Percentiles rank a stretch among this genome's conserved stretches.
These are phyloP conservation scores for Patella caerulea DNA, from an alignment of 2,888 invertebrate species.

Conservation along the genomic window DNA sequence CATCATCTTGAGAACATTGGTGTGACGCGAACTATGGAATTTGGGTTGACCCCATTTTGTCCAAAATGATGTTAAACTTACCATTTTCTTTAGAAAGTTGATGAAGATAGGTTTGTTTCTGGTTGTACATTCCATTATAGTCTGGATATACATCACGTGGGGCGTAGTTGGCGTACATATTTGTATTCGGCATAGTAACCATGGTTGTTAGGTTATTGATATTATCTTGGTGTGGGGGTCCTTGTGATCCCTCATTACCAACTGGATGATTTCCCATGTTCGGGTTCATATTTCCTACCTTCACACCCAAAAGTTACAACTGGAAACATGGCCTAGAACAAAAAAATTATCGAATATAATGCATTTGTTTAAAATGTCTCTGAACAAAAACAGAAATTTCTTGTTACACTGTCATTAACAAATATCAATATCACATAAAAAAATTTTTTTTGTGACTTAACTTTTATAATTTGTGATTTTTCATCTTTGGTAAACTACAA, in stretches of 20 bases:
- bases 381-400: no score
- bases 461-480: no score
- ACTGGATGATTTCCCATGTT: constrained; percentile 27
- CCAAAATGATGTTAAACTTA: neutral
- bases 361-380: no score
- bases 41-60: no score
- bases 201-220: neutral
- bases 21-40: no score
- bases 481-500: no score
- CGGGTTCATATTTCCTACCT: constrained; percentile 31
- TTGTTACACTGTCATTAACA: no score
- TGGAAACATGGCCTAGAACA: constrained; percentile 15
- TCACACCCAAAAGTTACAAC: constrained; percentile 18
- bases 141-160: constrained; percentile 10
- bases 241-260: constrained; percentile 13
- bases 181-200: neutral
- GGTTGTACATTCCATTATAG: neutral
- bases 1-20: no score
- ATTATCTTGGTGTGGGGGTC: constrained; percentile 16
- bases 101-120: neutral
- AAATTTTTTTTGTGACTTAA: no score
- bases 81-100: neutral
- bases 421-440: no score
- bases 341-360: neutral
- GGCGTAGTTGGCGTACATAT: neutral